A percentile compares a stretch with the other conserved stretches of the same genome.
Conservation (phyloP, 2,113 vertebrate species). For the Oreamnos americanus region DNA sequence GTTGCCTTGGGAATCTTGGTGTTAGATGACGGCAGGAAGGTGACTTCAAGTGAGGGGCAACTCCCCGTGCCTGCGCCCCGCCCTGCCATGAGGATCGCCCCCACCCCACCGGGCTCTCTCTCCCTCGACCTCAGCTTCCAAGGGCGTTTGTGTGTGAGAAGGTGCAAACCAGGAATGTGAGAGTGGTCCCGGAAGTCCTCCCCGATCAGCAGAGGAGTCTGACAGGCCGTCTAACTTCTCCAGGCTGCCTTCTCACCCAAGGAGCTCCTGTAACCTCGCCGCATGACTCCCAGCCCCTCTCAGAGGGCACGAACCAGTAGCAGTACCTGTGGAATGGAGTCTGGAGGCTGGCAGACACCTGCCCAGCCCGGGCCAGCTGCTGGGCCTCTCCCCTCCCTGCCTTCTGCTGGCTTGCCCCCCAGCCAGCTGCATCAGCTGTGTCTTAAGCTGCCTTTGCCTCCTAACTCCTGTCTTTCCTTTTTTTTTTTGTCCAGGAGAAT, state of each 20-base stretch:
- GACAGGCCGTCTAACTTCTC: not conserved
- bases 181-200: not conserved
- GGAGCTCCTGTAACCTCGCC: not conserved
- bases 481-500: not conserved
- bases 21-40: too few species aligned
- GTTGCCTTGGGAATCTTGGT: not conserved
- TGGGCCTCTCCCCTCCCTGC: not conserved
- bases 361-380: not conserved
- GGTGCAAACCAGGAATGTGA: too few species aligned
- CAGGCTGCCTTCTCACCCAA: not conserved
- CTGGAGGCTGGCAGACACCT: not conserved
- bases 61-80: rapidly evolving
- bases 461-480: not conserved
- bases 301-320: not conserved
- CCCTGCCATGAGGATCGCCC: not conserved
- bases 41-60: rapidly evolving
- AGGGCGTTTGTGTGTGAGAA: not conserved
- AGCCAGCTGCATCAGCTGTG: rapidly evolving
- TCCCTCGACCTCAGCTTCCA: not conserved
- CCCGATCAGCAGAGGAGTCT: not conserved
- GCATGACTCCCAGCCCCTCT: not conserved
- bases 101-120: not conserved
- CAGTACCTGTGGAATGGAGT: rapidly evolving
- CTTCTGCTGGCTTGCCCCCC: too few species aligned
- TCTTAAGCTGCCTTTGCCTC: not conserved